Evolutionary conservation across 2,797 vertebrate species (phyloP).

Genomic region (Astyanax mexicanus): DNA sequence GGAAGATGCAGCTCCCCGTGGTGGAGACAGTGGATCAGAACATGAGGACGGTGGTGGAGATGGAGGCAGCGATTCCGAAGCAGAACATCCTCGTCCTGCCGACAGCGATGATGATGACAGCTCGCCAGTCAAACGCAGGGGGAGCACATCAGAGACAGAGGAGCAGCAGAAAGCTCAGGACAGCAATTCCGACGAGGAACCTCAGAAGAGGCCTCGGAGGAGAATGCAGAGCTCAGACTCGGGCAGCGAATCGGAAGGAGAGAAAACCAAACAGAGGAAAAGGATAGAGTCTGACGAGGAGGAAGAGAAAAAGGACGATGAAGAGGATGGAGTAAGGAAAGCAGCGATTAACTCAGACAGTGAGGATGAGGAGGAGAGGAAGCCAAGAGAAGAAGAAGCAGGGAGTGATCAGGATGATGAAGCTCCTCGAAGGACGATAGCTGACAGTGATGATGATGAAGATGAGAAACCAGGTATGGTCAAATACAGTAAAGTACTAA

Average conservation of each 20-base stretch:
- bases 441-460: constrained; percentile 85
- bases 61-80: constrained; percentile 77
- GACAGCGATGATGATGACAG: constrained; percentile 80
- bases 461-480: constrained; percentile 82
- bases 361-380: constrained; percentile 71
- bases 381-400: constrained; percentile 60
- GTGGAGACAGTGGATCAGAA: constrained; percentile 68
- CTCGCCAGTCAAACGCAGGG: constrained; percentile 68
- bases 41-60: constrained; percentile 66
- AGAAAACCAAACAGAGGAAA: constrained; percentile 70
- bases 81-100: constrained; percentile 64
- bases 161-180: constrained; percentile 65
- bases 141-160: constrained; percentile 81
- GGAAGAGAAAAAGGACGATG: constrained; percentile 67
- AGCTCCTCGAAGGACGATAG: constrained; percentile 69
- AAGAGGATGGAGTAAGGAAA: constrained; percentile 73
- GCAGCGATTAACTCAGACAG: constrained; percentile 83
- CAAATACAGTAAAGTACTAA: too few relatives aligned
- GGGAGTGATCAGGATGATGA: constrained; percentile 81
- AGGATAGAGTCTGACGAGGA: constrained; percentile 82
- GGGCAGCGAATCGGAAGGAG: constrained; percentile 77
- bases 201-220: constrained; percentile 54
- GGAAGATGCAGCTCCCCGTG: constrained; percentile 75
- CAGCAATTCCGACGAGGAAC: constrained; percentile 82
- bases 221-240: constrained; percentile 72